A percentile compares a stretch with the other conserved stretches of the same genome.
Conservation (phyloP, 2,797 vertebrate genomes). For the Micromesistius poutassou region DNA sequence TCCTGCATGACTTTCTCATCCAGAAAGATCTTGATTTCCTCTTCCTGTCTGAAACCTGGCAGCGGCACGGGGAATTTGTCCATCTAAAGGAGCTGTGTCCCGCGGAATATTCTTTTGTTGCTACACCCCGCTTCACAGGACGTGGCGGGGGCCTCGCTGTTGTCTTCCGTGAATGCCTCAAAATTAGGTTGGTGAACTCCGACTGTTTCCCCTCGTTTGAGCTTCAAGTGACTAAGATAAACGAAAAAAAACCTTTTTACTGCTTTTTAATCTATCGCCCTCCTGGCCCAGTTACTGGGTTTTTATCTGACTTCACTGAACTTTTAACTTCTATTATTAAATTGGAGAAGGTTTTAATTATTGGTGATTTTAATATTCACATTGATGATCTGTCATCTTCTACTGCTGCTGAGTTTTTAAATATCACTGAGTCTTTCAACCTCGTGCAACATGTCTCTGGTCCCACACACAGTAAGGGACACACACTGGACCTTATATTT, state of each 20-base stretch:
- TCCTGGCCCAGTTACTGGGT: neutral
- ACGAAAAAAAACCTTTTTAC: neutral
- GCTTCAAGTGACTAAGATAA: neutral
- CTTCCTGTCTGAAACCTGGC: neutral
- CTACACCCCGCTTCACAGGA: no score
- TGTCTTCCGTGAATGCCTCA: no score
- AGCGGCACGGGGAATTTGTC: neutral
- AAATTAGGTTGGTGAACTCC: no score
- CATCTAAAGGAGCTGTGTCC: neutral
- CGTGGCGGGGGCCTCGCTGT: no score
- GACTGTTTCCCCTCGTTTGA: neutral
- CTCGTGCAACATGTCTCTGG: neutral
- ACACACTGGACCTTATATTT: neutral
- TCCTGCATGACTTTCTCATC: no score
- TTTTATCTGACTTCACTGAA: neutral
- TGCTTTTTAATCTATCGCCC: neutral
- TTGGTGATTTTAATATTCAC: no score
- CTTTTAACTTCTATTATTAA: neutral
- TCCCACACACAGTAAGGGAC: neutral
- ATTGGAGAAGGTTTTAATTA: neutral
- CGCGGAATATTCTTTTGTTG: neutral
- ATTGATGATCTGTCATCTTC: no score
- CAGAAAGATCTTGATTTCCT: no score
- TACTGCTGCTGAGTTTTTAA: neutral
- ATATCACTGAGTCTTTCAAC: neutral